Evolutionary conservation across 2,797 vertebrate species (phyloP).

Genomic region (Liasis olivaceus): DNA sequence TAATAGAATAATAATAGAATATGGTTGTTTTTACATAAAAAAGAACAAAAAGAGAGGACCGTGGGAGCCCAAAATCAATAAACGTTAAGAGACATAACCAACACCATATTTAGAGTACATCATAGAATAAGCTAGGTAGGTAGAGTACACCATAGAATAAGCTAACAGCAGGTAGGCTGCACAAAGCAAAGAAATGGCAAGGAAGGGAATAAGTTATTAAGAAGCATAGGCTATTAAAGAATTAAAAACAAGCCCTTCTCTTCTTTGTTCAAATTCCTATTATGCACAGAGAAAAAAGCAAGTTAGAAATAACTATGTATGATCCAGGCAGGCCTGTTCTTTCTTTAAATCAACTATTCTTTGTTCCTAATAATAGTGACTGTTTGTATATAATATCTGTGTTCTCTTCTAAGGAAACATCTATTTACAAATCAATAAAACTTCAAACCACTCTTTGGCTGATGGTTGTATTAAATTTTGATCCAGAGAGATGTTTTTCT

Average conservation of each 20-base stretch:
- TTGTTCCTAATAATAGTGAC: background rate
- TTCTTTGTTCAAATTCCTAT: background rate
- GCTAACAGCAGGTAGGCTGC: background rate
- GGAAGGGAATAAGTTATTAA: background rate
- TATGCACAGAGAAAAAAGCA: background rate
- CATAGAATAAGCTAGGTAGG: no score
- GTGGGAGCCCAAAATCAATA: background rate
- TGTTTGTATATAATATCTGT: background rate
- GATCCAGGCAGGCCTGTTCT: background rate
- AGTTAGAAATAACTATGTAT: background rate
- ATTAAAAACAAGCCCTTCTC: background rate
- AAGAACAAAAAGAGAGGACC: background rate
- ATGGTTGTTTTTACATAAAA: background rate
- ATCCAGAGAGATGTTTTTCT: background rate
- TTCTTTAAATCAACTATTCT: background rate
- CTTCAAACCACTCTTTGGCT: background rate
- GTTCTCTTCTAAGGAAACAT: background rate
- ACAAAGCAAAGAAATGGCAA: background rate
- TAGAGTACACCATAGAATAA: background rate
- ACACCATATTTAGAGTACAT: background rate
- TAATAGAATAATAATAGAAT: background rate
- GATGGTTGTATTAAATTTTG: background rate
- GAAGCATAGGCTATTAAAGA: background rate
- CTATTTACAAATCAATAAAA: background rate
- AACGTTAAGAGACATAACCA: background rate